Evolutionary conservation across 2,797 vertebrate species (phyloP), one percentile per base, ranked within the genome.

Genomic region (Parotocinclus haroldoi): DNA sequence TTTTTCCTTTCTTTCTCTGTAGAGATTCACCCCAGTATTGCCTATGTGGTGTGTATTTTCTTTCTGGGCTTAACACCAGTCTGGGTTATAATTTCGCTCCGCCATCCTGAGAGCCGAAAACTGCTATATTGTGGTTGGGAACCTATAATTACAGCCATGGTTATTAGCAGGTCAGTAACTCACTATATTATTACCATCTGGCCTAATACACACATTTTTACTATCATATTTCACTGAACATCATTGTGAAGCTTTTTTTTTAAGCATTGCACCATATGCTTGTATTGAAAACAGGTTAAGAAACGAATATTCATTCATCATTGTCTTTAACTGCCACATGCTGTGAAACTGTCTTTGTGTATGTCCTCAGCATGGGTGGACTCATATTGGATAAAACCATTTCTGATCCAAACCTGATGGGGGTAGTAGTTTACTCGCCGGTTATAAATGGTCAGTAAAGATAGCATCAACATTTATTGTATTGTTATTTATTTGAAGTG

Each of bases 371-470:
- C 82, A 88, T 98, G 77, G 95, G 96, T 77, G 95, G 96, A 81
- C 91, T 98, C 78, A 97, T 98, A 87, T 86, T 98, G 87, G 94
- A 97, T 81, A 95, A 90, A 81, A 92, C 93, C 71, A 89, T 95
- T 76, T 91, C 94, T 17, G 91, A 97, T 79, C 94, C 93, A 71
- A 95, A 95, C 80, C 83, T 98, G 81, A 88, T 83, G 79, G 94
- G 94, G 79, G 92, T 96, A 73, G 89, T 95, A 75, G 87, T 96
- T 80, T 98, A 94, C 82, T 94, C 92, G 13, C 95, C 96, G 9
- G 93, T 98, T 68, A 96, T 98, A 82, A 98, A 97, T 69, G 96
- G 96, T 96, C 81, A 93, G 93, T 77, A 13, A 60, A 51, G 6
- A 48, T 13, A 48, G 1, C 12, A 48, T 27, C 27, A 27, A 27